Base-by-base conservation (phyloP, 2,113 vertebrate genomes). In the Fregetta grallaria region DNA sequence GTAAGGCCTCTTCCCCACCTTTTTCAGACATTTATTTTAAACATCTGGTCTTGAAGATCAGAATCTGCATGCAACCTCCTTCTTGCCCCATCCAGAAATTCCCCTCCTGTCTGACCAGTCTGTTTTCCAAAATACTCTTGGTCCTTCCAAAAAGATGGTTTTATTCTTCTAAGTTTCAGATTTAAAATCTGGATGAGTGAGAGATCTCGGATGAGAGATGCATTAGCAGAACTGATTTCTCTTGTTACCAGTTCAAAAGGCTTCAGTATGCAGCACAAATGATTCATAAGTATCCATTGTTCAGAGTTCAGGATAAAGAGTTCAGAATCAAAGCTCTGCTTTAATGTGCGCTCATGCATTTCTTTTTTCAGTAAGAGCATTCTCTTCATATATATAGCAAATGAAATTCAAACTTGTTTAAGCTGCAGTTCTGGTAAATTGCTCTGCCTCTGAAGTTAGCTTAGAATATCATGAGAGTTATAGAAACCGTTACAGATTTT, bases 251-350 rank as follows among this genome's bases (percentile, higher is more conserved):
- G 96, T 98, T 98, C 97, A 98, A 98, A 98, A 97, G 97, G 97
- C 97, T 97, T 97, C 97, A 97, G 96, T 97, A 94, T 97, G 95
- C 94, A 92, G 97, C 96, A 97, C 97, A 98, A 97, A 98, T 97
- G 97, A 98, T 97, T 98, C 97, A 97, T 98, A 97, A 98, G 97
- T 97, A 95, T 96, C 97, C 97, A 97, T 98, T 98, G 97, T 98
- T 98, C 97, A 97, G 97, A 96, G 96, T 97, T 97, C 97, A 97
- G 96, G 97, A 97, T 97, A 96, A 97, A 97, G 96, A 97, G 97
- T 97, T 97, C 96, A 97, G 97, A 97, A 97, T 97, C 97, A 98
- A 97, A 97, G 97, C 97, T 97, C 89, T 87, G 96, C 97, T 97
- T 97, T 97, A 98, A 97, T 97, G 94, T 97, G 96, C 63, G 61